Base-by-base conservation (phyloP, 2,888 invertebrate genomes). In the Callimorpha dominula region DNA sequence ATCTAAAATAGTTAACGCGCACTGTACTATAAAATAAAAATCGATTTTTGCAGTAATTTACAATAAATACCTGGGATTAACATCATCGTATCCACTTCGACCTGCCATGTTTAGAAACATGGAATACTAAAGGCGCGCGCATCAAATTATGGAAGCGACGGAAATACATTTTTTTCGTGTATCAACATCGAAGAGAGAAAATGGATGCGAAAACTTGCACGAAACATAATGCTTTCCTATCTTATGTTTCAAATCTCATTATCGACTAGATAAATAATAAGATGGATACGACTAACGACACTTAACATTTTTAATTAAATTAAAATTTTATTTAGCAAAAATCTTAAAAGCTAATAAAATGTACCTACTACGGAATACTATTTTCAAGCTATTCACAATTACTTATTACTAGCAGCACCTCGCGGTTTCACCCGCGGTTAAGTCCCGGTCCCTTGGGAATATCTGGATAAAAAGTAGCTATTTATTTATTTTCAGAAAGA, bases 91-190 rank as follows among this genome's bases (percentile, higher is more conserved):
- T 96, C 97, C 97, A 97, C 97, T 97, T 96, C 98, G 98, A 96
- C 97, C 97, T 97, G 98, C 98, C 98, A 98, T 98, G 97, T 98
- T 98, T 97, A 96, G 96, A 96, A 96, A 95, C 95, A 95, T 94
- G 94, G 94, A 94, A 90, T 86, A 93, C 87, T 92, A 90, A 90
- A 89, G 90, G 94, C 94, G 95, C 95, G 94, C 93, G 92, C 93
- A 91, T 91, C 87, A 82, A 83, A 78, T 84, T 87, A 83, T 88
- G 81, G 87, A 88, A 87, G 79, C 78, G 87, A 81, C 78, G 65
- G 75, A 71, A 54, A 69, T 57, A 72, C 65, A 20, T n/a, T 82
- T 85, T 81, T 81, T 81, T 71, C 42, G 7, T 11, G 1, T 79
- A 71, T 6, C 79, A 83, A 84, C 80, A 84, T 74, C 65, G 54